Conservation (phyloP, 2,113 vertebrate genomes). For the Redunca redunca region DNA sequence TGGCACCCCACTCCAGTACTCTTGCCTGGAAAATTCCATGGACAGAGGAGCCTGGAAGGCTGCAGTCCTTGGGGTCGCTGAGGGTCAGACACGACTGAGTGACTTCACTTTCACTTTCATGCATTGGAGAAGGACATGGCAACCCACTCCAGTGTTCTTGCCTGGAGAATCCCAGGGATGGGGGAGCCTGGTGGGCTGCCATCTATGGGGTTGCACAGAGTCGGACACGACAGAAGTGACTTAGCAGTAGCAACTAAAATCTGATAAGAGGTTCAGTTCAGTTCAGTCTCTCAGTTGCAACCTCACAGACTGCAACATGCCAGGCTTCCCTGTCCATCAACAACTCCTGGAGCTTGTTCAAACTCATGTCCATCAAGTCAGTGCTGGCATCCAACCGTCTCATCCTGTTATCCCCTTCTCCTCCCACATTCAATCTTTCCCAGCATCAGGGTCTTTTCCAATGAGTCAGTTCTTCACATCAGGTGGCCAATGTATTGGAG, state of each 20-base stretch:
- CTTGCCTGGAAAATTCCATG: too few species aligned
- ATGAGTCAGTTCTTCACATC: not conserved
- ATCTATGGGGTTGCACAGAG: too few species aligned
- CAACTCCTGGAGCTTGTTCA: not conserved
- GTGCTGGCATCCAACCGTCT: not conserved
- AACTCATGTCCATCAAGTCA: not conserved
- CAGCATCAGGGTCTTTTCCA: not conserved
- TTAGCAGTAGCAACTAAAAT: not conserved
- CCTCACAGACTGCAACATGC: not conserved
- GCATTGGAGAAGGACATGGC: too few species aligned
- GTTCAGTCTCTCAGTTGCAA: not conserved
- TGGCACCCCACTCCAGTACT: too few species aligned
- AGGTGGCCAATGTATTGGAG: rapidly evolving
- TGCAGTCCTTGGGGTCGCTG: too few species aligned
- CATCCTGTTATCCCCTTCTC: not conserved
- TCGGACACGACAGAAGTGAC: too few species aligned
- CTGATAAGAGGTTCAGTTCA: not conserved
- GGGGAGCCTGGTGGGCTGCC: too few species aligned
- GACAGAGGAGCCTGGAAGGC: too few species aligned
- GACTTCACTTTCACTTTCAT: too few species aligned
- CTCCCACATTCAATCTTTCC: not conserved
- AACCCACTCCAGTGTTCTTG: too few species aligned
- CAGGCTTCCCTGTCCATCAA: not conserved
- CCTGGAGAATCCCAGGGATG: too few species aligned
- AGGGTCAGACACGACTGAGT: too few species aligned